A percentile compares a stretch with the other conserved stretches of the same genome.
Evolutionary conservation across 2,888 invertebrate genomes (phyloP).

Genomic region (Timandra comae): DNA sequence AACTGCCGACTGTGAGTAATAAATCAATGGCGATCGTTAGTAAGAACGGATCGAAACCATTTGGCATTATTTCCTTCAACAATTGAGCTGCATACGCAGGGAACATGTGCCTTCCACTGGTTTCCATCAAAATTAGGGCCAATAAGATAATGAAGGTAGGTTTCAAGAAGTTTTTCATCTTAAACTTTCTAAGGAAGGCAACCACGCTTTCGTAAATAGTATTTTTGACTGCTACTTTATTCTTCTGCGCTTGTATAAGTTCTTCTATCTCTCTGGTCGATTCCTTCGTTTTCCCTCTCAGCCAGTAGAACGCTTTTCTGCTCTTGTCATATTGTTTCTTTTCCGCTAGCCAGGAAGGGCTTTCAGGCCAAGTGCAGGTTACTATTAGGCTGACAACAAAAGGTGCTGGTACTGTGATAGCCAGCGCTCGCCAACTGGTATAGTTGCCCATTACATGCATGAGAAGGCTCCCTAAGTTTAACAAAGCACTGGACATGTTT

Average conservation of each 20-base stretch:
- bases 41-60: background rate
- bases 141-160: background rate
- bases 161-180: background rate
- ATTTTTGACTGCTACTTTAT: background rate
- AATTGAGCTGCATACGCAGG: background rate
- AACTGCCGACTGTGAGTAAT: background rate
- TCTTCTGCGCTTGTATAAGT: slow-evolving; percentile 19
- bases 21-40: background rate
- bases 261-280: slow-evolving; percentile 38
- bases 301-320: slow-evolving; percentile 49
- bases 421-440: slow-evolving; percentile 28
- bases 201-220: background rate
- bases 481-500: slow-evolving; percentile 21
- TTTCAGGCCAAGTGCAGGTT: slow-evolving; percentile 28
- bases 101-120: background rate
- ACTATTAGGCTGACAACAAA: too few relatives aligned
- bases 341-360: slow-evolving; percentile 26
- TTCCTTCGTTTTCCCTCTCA: slow-evolving; percentile 61
- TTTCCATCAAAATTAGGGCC: background rate
- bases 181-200: background rate
- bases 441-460: slow-evolving; percentile 26
- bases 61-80: background rate
- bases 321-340: slow-evolving; percentile 19
- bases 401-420: too few relatives aligned
- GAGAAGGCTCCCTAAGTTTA: slow-evolving; percentile 18